Evolutionary conservation across 2,797 vertebrate species (phyloP), one percentile per base, ranked within the genome.

Genomic region (Acrossocheilus wenchowensis): DNA sequence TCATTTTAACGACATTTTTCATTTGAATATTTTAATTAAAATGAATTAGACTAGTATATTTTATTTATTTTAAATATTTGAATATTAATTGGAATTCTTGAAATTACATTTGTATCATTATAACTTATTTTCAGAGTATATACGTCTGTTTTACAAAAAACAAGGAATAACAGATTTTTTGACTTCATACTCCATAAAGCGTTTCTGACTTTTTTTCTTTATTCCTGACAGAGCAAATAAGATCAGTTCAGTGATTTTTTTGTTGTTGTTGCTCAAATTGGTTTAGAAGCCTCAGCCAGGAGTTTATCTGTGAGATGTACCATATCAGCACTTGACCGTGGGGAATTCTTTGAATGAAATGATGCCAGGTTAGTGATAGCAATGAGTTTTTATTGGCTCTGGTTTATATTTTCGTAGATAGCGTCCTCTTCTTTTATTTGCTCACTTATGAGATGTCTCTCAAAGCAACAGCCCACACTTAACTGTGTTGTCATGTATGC

Each of bases 341-440:
- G n/a, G 74, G 64, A 85, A 72, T 57, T 71, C 11, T 72, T 48
- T 60, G 39, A 79, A 48, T 72, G 5, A 85, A 71, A 72, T 69
- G 17, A 57, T 81, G 43, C 45, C 64, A 71, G 34, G 17, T 21
- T 85, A 23, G 48, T 19, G 41, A 80, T 72, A 64, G 39, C n/a
- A 62, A 72, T 4, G 30, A 19, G 36, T 86, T 81, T 62, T 73
- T 50, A 81, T 73, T 74, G 78, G 84, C 78, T 15, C 68, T 30
- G 41, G 73, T 62, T 81, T 80, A 50, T 72, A 72, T 71, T 84
- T 84, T 17, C 19, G 21, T 43, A 26, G 48, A 68, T 82, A 43
- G 19, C 72, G 21, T n/a, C 19, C 21, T 79, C 39, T 69, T 17
- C 21, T 41, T 48, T 54, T 11, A 30, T 71, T 45, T 79, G n/a